A percentile compares a stretch with the other conserved stretches of the same genome.
Evolutionary conservation across 2,797 vertebrate species (phyloP).

Genomic region (Craterocephalus amniculus): DNA sequence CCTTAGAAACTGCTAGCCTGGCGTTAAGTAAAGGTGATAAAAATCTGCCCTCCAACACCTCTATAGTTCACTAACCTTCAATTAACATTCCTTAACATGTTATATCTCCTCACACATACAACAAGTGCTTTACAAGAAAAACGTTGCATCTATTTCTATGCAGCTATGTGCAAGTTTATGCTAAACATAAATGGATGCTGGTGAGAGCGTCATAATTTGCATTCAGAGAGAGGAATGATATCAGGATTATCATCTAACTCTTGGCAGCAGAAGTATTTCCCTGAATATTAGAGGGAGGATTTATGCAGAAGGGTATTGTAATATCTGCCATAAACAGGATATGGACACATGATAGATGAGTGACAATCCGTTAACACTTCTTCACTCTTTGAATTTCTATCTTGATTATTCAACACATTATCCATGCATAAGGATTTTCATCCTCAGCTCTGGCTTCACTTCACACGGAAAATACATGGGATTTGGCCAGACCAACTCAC

Average conservation of each 20-base stretch:
- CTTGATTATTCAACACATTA: slow-evolving; percentile 50
- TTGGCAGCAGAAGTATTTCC: not conserved
- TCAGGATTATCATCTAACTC: not conserved
- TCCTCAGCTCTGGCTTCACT: slow-evolving; percentile 59
- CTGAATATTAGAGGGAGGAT: not conserved
- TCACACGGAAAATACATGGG: slow-evolving; percentile 55
- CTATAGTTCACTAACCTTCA: not conserved
- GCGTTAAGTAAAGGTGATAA: not conserved
- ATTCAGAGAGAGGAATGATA: not conserved
- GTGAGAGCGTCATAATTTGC: not conserved
- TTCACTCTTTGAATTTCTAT: slow-evolving; percentile 20
- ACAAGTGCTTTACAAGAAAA: not conserved
- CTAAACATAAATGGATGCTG: not conserved
- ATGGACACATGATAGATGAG: slow-evolving; percentile 10
- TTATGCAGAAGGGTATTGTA: not conserved
- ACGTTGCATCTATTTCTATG: not conserved
- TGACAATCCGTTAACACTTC: slow-evolving; percentile 20
- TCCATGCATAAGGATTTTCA: slow-evolving; percentile 44
- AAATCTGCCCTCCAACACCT: not conserved
- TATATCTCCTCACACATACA: not conserved
- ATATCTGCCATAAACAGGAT: slow-evolving; percentile 27
- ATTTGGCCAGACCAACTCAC: slow-evolving; percentile 60
- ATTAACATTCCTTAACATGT: not conserved
- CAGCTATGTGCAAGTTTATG: not conserved
- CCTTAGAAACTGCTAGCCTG: not conserved